Conservation (phyloP, 2,113 vertebrate genomes). For the Excalfactoria chinensis region DNA sequence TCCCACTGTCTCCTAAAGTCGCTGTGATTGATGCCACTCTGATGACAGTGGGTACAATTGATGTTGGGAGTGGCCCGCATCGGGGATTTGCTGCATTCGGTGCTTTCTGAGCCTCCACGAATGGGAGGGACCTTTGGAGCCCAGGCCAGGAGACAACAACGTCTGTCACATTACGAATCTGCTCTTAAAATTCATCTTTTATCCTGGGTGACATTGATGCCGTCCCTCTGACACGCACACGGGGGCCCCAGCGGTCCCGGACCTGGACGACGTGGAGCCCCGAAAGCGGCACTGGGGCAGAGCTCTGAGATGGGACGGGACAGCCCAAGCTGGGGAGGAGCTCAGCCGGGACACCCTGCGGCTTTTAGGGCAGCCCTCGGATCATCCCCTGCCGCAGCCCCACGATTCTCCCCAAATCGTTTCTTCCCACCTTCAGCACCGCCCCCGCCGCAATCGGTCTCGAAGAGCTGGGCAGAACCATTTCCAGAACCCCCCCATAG, state of each 20-base stretch:
- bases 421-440: too few species aligned
- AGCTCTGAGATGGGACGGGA: too few species aligned
- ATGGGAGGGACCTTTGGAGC: background rate
- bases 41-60: background rate
- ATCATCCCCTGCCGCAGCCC: too few species aligned
- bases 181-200: constrained; percentile 7
- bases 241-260: background rate
- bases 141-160: background rate
- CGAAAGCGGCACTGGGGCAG: too few species aligned
- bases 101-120: background rate
- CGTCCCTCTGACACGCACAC: background rate
- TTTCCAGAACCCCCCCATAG: background rate
- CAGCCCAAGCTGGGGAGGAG: rapidly evolving
- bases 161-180: background rate
- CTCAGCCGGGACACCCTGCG: too few species aligned
- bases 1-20: constrained; percentile 50
- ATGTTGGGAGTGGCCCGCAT: background rate
- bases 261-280: background rate
- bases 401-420: background rate
- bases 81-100: background rate
- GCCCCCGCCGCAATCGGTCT: too few species aligned
- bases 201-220: background rate
- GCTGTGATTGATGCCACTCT: background rate
- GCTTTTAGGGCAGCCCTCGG: background rate
- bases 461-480: background rate